A percentile compares a stretch with the other conserved stretches of the same genome.
Evolutionary conservation across 1,140 invertebrate genomes (phyloP).

Genomic region (Temnothorax curvispinosus): DNA sequence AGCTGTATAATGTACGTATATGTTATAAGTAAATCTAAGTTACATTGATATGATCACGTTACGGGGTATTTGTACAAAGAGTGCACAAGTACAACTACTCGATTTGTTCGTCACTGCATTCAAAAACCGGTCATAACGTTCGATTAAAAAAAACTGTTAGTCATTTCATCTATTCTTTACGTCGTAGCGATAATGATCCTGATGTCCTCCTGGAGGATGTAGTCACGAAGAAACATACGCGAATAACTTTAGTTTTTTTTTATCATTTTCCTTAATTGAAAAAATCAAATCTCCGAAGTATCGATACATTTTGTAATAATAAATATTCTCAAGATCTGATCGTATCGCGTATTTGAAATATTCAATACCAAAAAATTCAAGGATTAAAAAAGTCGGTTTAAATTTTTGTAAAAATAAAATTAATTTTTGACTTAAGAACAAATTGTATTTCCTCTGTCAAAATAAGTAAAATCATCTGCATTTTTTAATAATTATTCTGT

Average conservation of each 20-base stretch:
- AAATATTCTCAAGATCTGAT: constrained; percentile 22
- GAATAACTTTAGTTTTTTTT: not conserved
- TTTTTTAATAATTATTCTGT: not conserved
- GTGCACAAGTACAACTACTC: constrained; percentile 65
- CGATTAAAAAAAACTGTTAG: constrained; percentile 22
- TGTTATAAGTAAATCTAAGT: constrained; percentile 73
- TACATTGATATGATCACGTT: constrained; percentile 77
- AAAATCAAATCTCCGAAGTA: not conserved
- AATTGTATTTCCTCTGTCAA: not conserved
- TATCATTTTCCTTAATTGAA: not conserved
- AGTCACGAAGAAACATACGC: constrained; percentile 16
- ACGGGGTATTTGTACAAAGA: constrained; percentile 73
- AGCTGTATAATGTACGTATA: constrained; percentile 69
- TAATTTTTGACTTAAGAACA: not conserved
- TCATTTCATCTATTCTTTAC: constrained; percentile 2
- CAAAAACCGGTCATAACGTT: constrained; percentile 43
- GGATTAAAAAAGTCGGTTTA: not conserved
- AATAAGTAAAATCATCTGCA: constrained; percentile 13
- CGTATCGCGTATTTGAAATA: not conserved
- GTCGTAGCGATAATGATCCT: constrained; percentile 31
- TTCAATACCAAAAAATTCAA: not conserved
- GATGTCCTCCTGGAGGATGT: not conserved
- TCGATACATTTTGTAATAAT: not conserved
- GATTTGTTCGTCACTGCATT: constrained; percentile 41
- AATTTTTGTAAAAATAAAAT: constrained; percentile 1